A percentile compares a stretch with the other conserved stretches of the same genome.
Conservation (phyloP, 2,888 invertebrate species). For the Podotricha telesiphe region DNA sequence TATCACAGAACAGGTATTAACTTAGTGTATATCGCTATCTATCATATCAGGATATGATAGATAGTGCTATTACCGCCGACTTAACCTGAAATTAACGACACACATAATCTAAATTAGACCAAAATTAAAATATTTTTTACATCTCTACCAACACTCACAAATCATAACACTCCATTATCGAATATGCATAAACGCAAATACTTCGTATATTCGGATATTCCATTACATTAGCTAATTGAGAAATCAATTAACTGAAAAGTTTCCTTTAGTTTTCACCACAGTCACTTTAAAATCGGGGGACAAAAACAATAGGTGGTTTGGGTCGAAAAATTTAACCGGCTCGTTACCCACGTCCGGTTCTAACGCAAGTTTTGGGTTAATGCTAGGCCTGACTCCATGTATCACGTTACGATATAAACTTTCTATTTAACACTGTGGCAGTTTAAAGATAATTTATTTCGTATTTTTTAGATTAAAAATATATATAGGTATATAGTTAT, state of each 20-base stretch:
- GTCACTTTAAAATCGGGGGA: conserved; percentile 36
- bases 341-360: conserved; percentile 46
- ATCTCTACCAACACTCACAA: no score
- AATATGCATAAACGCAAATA: neutral
- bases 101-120: no score
- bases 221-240: conserved; percentile 33
- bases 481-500: no score
- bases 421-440: neutral
- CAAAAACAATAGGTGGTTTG: conserved; percentile 45
- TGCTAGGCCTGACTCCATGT: neutral
- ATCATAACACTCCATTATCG: neutral
- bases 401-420: conserved; percentile 5
- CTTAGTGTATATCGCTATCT: no score
- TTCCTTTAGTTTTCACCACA: conserved; percentile 29
- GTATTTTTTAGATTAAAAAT: no score
- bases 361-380: conserved; percentile 12
- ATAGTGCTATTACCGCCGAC: no score
- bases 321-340: conserved; percentile 46
- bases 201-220: neutral
- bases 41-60: no score
- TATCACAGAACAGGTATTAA: no score
- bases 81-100: no score
- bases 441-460: no score
- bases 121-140: no score
- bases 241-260: conserved; percentile 38